Evolutionary conservation across 2,113 vertebrate genomes (phyloP).

Genomic region (Poeciliopsis retropinna): DNA sequence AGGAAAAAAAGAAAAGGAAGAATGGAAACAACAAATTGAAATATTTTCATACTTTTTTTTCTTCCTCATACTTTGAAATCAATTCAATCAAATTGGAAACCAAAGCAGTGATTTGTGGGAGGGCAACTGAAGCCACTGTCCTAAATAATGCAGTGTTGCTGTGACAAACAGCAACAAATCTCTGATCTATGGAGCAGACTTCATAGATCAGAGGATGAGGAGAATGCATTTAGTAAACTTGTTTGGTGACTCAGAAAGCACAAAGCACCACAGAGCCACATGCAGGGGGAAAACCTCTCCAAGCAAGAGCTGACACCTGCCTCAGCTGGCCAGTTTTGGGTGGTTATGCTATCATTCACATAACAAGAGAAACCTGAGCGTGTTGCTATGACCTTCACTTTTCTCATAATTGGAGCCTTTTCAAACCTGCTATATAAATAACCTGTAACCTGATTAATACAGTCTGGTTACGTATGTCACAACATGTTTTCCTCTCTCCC

Average conservation of each 20-base stretch:
- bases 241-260: slow-evolving; percentile 8
- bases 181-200: background rate
- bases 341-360: background rate
- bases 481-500: background rate
- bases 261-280: background rate
- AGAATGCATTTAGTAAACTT: slow-evolving; percentile 9
- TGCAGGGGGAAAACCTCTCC: slow-evolving; percentile 8
- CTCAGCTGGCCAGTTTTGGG: background rate
- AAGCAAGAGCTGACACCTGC: slow-evolving; percentile 1
- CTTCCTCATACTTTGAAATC: background rate
- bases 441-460: background rate
- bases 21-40: background rate
- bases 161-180: background rate
- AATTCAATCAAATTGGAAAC: background rate
- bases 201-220: background rate
- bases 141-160: background rate
- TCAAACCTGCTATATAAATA: background rate
- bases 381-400: background rate
- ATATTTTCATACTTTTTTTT: background rate
- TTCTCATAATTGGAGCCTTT: background rate
- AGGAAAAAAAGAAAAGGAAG: background rate
- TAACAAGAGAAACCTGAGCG: background rate
- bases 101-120: slow-evolving; percentile 7
- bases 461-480: background rate
- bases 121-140: background rate